Evolutionary conservation across 2,113 vertebrate species (phyloP), one percentile per base, ranked within the genome.

Genomic region (Alligator sinensis): DNA sequence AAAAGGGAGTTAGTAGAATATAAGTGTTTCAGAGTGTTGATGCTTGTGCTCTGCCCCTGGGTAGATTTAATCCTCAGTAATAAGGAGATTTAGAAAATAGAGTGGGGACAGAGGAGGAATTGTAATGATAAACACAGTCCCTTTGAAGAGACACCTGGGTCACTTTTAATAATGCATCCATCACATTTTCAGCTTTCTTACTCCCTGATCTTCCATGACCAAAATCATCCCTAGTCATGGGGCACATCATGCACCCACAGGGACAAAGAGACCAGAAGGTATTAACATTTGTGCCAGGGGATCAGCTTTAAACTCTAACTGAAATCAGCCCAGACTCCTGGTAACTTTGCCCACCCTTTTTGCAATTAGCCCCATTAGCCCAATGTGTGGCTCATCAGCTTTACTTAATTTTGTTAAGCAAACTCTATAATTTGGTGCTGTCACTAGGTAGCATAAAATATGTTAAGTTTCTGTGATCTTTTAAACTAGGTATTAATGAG

Each of bases 31-130:
- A 34, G 63, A 87, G 90, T 64, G 25, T 72, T 87, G 84, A 84
- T 58, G 58, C 74, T 83, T 93, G 91, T 34, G 28, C 19, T 70
- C 19, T 38, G 68, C 30, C 19, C 19, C 18, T 17, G 68, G 68
- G 34, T 70, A 30, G 68, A 70, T 5, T 70, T 94, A 91, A 82
- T 1, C 1, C 2, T 2, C 81, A 87, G 34, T 0, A 3, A 78
- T 91, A 94, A 91, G 30, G 63, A 92, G 61, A 94, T 74, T 5
- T 58, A 90, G 38, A 9, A 91, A 91, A 92, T 91, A 74, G 47
- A 47, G 47, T 47, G 47, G 47, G 6, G 47, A 47, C 47, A 47
- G 47, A 47, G 47, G 47, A 47, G 47, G 62, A 84, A 58, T 30
- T 78, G 25, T 85, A 91, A 87, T 5, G 0, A 79, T 89, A 64